Base-by-base conservation (phyloP, 2,113 vertebrate genomes). In the Dipodomys spectabilis region DNA sequence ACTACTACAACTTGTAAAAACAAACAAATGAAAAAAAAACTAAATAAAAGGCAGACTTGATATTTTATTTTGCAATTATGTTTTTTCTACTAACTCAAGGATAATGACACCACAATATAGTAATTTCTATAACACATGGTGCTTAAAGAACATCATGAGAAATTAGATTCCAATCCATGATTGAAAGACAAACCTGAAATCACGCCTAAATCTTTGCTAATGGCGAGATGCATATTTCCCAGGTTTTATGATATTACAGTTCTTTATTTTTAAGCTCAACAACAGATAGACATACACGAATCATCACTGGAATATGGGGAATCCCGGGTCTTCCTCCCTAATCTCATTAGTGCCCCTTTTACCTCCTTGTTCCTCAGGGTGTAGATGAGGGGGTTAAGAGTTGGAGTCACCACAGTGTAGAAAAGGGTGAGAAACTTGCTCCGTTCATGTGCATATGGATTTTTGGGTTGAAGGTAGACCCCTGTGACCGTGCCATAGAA, bases 401-500 rank as follows among this genome's bases (percentile, higher is more conserved):
- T 94, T 0, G 92, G 93, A 4, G 86, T 96, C 65, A 92, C 67
- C 18, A 96, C 92, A 49, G 93, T 94, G 65, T 96, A 96, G 79
- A 96, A 94, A 49, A 96, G 89, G 5, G 92, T 95, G 35, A 94
- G 49, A 88, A 96, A 86, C 18, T 95, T 96, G 32, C 80, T 92
- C 13, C 1, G 9, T 73, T 94, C 69, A 16, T 71, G 79, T 88
- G 86, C 18, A 86, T 91, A 91, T 20, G 0, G 57, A 49, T 83
- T 91, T 64, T 79, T 95, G 23, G 96, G 96, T 78, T 95, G 94
- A n/a, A 96, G 93, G n/a, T 94, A 96, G 39, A 96, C 80, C 78
- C 74, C 93, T 69, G 84, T 78, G 57, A 95, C 88, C 0, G 93
- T 91, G 39, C 90, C 94, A 88, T 88, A 95, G 80, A 96, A 95